Evolutionary conservation across 2,113 vertebrate species (phyloP).

Genomic region (Cephalopholis sonnerati): DNA sequence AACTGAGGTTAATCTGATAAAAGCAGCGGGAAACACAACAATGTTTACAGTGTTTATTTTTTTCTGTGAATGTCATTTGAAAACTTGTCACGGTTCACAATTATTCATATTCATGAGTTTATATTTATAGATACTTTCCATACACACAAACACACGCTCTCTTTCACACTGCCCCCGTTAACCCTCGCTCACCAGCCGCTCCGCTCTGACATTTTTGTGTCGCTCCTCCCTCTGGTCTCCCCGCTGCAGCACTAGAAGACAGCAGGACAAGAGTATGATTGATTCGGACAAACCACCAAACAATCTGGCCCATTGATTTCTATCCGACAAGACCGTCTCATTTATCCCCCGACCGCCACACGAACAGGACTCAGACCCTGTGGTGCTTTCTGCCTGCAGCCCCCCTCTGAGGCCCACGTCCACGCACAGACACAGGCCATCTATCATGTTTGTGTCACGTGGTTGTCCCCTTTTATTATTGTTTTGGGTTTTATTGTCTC

Average conservation of each 20-base stretch:
- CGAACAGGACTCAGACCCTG: constrained; percentile 51
- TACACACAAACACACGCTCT: constrained; percentile 21
- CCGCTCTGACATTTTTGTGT: constrained; percentile 62
- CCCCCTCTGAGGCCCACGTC: constrained; percentile 4
- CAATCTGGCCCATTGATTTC: constrained; percentile 82
- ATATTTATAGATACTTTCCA: constrained; percentile 28
- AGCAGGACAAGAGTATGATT: constrained; percentile 83
- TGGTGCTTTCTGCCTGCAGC: constrained; percentile 29
- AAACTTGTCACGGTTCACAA: background rate
- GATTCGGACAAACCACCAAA: constrained; percentile 77
- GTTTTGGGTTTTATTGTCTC: background rate
- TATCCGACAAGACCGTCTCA: constrained; percentile 64
- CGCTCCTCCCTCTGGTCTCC: constrained; percentile 65
- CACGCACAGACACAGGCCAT: constrained; percentile 38
- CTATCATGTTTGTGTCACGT: constrained; percentile 51
- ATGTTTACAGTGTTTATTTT: background rate
- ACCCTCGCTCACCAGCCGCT: constrained; percentile 52
- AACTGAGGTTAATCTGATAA: background rate
- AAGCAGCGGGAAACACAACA: background rate
- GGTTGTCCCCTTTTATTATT: constrained; percentile 5
- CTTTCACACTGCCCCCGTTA: constrained; percentile 46
- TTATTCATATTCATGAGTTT: constrained; percentile 17
- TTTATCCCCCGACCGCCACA: constrained; percentile 60
- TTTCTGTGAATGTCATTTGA: background rate
- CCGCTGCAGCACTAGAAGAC: constrained; percentile 39